Base-by-base conservation (phyloP, 2,888 invertebrate species). In the Trichogramma evanescens region DNA sequence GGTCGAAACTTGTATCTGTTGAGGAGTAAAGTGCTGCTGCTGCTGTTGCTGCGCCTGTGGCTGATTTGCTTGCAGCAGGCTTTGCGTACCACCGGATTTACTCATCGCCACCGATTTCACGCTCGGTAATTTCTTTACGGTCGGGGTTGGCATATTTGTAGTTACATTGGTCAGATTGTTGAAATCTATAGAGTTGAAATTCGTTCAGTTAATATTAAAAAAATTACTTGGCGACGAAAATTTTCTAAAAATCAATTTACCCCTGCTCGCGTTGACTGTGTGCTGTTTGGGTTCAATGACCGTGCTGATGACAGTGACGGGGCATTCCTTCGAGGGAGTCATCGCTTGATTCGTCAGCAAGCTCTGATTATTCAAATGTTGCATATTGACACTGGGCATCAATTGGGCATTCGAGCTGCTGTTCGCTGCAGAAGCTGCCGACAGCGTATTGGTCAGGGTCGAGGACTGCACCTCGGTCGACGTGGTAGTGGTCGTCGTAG, bases 1-100 rank as follows among this genome's bases (percentile, higher is more conserved):
- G 1, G 79, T 79, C 1, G 79, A 78, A 45, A 68, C 69, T 52
- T 77, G 79, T 57, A 79, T 78, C 62, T 78, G 77, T 45, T 78
- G 77, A 66, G 74, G 77, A 0, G 77, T 74, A 52, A 74, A 78
- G 63, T 77, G 76, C 54, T 75, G 77, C 57, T 77, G 76, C 26
- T 26, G 26, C 26, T 26, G 26, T 2, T 26, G 26, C 26, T 26
- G 26, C 3, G 26, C 26, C 26, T 26, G 26, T 26, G 26, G 26
- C 26, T 26, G 26, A 66, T 77, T 78, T 3, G 77, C 75, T 46
- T 78, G 78, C 6, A 78, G 57, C 40, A 78, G 66, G 65, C 78
- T 78, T 43, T 77, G 77, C 74, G 63, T 5, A 71, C 68, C 69
- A 49, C 67, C 73, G 0, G 77, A 71, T 57, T 78, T 78, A 0